Evolutionary conservation across 2,888 invertebrate species (phyloP).

Genomic region (Chymomyza caudatula): DNA sequence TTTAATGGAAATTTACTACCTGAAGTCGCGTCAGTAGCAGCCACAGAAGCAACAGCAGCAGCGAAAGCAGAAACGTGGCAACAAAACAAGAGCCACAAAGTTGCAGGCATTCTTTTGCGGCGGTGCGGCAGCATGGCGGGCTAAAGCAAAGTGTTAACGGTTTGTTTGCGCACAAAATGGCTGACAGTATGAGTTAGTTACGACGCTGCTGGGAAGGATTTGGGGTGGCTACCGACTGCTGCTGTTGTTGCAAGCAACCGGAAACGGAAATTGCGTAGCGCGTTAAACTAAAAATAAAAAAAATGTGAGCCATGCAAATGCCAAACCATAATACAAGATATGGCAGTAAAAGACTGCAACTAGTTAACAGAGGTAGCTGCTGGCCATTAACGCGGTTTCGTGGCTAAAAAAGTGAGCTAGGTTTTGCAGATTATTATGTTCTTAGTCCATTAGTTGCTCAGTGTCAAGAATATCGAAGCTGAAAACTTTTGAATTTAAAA

Average conservation of each 20-base stretch:
- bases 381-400: conserved; percentile 54
- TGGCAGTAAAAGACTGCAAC: background rate
- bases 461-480: too few relatives aligned
- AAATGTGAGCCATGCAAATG: conserved; percentile 28
- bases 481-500: too few relatives aligned
- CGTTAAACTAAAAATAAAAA: conserved; percentile 21
- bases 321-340: conserved; percentile 37
- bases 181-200: conserved; percentile 28
- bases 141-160: conserved; percentile 65
- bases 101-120: conserved; percentile 36
- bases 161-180: conserved; percentile 67
- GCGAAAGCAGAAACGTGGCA: conserved; percentile 7
- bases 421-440: background rate
- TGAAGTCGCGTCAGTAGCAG: conserved; percentile 59
- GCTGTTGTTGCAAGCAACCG: conserved; percentile 59
- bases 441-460: background rate
- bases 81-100: conserved; percentile 65
- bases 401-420: background rate
- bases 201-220: conserved; percentile 39
- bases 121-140: conserved; percentile 1
- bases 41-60: conserved; percentile 13
- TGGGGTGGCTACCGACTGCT: conserved; percentile 24
- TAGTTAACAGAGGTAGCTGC: conserved; percentile 16
- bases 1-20: conserved; percentile 76
- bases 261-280: conserved; percentile 71